A percentile compares a stretch with the other conserved stretches of the same genome.
Evolutionary conservation across 2,113 vertebrate genomes (phyloP).

Genomic region (Emydura subglobosa): DNA sequence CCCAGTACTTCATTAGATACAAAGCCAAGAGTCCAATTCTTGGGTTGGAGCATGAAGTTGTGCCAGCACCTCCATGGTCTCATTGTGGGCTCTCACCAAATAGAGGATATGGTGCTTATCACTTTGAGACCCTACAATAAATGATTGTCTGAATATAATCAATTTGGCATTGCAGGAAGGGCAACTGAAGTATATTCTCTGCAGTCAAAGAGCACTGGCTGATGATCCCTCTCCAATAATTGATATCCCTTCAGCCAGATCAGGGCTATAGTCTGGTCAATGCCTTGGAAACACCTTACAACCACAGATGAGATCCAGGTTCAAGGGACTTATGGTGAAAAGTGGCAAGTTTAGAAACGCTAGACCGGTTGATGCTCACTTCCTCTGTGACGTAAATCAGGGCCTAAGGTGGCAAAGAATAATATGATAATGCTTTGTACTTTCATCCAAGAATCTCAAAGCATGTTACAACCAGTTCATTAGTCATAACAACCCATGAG

Average conservation of each 20-base stretch:
- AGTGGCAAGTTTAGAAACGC: neutral
- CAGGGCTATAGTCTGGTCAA: neutral
- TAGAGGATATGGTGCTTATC: neutral
- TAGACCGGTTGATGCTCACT: fast-evolving
- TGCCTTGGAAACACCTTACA: neutral
- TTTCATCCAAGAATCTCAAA: neutral
- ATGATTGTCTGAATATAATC: too few relatives aligned
- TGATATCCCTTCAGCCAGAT: neutral
- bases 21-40: neutral
- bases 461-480: neutral
- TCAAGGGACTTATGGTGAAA: neutral
- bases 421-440: neutral
- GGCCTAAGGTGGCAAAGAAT: neutral
- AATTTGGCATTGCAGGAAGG: neutral
- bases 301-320: neutral
- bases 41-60: neutral
- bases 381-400: neutral
- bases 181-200: neutral
- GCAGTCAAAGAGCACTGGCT: neutral
- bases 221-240: neutral
- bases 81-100: neutral
- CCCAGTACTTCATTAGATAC: neutral
- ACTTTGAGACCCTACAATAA: neutral
- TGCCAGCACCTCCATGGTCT: neutral
- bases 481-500: neutral